Evolutionary conservation across 1,140 invertebrate genomes (phyloP).

Genomic region (Formica selysi): DNA sequence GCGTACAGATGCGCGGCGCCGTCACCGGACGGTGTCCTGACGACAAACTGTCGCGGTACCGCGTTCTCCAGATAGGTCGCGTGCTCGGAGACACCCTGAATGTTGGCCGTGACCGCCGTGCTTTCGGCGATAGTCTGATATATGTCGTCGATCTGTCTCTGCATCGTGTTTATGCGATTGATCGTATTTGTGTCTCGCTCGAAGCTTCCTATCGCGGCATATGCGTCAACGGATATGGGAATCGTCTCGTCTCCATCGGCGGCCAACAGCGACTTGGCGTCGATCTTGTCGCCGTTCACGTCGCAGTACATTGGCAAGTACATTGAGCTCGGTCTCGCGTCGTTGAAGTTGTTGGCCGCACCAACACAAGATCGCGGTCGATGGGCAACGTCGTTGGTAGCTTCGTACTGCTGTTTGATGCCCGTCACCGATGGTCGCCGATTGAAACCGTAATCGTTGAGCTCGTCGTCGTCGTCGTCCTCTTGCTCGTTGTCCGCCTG

Average conservation of each 20-base stretch:
- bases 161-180: conserved; percentile 83
- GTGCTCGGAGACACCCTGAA: conserved; percentile 74
- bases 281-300: conserved; percentile 72
- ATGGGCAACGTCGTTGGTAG: conserved; percentile 93
- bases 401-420: conserved; percentile 91
- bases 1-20: conserved; percentile 67
- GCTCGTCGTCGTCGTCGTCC: conserved; percentile 92
- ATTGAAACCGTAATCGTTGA: conserved; percentile 96
- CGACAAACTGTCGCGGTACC: conserved; percentile 70
- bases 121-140: conserved; percentile 85
- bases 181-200: conserved; percentile 79
- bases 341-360: conserved; percentile 67
- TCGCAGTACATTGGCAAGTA: conserved; percentile 89
- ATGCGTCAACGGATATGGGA: conserved; percentile 43
- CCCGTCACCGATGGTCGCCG: conserved; percentile 94
- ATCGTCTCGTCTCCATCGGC: conserved; percentile 52
- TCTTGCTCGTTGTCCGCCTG: conserved; percentile 28
- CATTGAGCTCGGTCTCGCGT: conserved; percentile 84
- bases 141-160: conserved; percentile 83
- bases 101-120: conserved; percentile 62
- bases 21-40: conserved; percentile 36
- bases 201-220: conserved; percentile 52
- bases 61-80: conserved; percentile 78
- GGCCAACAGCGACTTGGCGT: conserved; percentile 64
- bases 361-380: conserved; percentile 88